phyloP scores from a whole-genome alignment of 1,140 invertebrate genomes.

The Helicorthomorpha holstii region DNA sequence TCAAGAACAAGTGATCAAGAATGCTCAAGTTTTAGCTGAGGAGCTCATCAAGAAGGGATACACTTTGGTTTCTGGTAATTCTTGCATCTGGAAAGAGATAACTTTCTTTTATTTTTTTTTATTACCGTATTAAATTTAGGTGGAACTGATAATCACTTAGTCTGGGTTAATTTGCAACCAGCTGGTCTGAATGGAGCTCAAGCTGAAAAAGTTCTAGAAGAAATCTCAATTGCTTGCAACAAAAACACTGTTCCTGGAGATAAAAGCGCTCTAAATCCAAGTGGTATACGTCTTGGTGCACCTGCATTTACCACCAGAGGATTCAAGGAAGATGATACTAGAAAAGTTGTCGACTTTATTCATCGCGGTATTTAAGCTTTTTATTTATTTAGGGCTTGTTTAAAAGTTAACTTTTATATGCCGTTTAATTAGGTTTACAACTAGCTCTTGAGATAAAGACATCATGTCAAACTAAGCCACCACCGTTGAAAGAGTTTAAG shows the following conservation, averaged over 20 bases:
- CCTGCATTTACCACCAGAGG: constrained; percentile 42
- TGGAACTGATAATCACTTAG: constrained; percentile 69
- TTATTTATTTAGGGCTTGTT: constrained; percentile 23
- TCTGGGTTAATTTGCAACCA: constrained; percentile 46
- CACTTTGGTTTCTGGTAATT: constrained; percentile 32
- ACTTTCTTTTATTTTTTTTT: too few relatives aligned
- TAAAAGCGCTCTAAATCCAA: constrained; percentile 41
- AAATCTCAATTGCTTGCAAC: constrained; percentile 41
- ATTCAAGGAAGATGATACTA: constrained; percentile 41
- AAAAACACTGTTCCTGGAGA: constrained; percentile 50
- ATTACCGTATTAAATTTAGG: too few relatives aligned
- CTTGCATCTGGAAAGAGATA: too few relatives aligned
- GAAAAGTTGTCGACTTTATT: constrained; percentile 38
- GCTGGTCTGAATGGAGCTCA: constrained; percentile 39
- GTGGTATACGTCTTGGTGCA: constrained; percentile 35
- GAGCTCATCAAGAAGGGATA: constrained; percentile 28
- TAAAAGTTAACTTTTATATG: too few relatives aligned
- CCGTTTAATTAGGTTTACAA: too few relatives aligned
- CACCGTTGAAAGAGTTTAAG: too few relatives aligned
- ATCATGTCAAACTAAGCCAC: too few relatives aligned
- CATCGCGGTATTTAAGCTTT: constrained; percentile 34
- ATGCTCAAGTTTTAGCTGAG: constrained; percentile 30
- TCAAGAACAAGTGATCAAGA: constrained; percentile 34
- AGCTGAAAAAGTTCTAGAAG: constrained; percentile 34
- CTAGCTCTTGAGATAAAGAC: not conserved